Base-by-base conservation (phyloP, 2,797 vertebrate genomes). In the Bradypus variegatus region DNA sequence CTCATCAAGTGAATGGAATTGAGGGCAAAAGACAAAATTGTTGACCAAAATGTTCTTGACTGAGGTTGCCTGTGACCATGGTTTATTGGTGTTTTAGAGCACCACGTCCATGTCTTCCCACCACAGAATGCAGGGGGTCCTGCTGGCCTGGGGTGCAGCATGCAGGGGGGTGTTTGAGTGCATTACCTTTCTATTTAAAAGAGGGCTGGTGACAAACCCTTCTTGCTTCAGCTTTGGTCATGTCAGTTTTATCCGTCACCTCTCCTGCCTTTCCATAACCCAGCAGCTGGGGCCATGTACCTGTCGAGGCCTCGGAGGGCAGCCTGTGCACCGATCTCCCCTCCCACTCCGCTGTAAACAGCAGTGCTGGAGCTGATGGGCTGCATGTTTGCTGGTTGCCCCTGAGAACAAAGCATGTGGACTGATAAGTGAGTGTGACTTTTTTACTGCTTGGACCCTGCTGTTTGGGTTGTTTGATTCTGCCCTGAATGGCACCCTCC, bases 91-190 rank as follows among this genome's bases (percentile, higher is more conserved):
- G 33, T 88, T 62, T 45, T 25, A 8, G 33, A 58, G 58, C 21
- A 11, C 70, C 23, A 3, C 3, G 3, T 36, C n/a, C 21, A 15
- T 1, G 13, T 41, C 60, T 14, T 41, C 58, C 48, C 72, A 7
- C 4, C 27, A 14, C 67, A 25, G 58, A 45, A 58, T 3, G 5
- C 41, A 7, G 33, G 18, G 2, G 55, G 72, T 72, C 13, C 55
- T 27, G 7, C 12, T 55, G 1, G 45, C 2, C 11, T 50, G 15
- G 76, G 87, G 4, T 0, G 0, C 65, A 18, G 55, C 55, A 58
- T 19, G 55, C 55, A 58, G 55, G 5, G 5, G 13, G 6, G 13
- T 4, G 3, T 50, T 41, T 36, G 36, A 23, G 53, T 12, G 14
- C 6, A 2, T 21, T 41, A 29, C 58, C 3, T 15, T n/a, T 64